phyloP scores from a whole-genome alignment of 2,113 vertebrate species.

The Toxostoma redivivum region DNA sequence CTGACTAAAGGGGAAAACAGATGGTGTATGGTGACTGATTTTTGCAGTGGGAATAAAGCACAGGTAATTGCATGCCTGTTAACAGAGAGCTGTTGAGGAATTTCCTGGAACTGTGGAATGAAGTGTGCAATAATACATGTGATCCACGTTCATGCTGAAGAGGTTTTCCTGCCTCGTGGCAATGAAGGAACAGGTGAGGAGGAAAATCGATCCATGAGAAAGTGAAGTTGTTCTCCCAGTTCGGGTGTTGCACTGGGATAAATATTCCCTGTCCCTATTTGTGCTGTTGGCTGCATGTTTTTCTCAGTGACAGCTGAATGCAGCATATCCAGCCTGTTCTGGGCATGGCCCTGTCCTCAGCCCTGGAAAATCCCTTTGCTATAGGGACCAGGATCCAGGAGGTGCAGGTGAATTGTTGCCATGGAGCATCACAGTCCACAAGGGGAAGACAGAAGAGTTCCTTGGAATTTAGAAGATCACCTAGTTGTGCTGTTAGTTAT shows the following conservation, averaged over 20 bases:
- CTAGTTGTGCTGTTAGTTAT: neutral
- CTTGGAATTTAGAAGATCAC: neutral
- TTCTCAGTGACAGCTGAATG: neutral
- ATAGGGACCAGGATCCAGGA: fast-evolving
- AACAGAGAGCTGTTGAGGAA: neutral
- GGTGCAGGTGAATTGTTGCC: neutral
- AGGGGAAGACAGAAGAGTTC: neutral
- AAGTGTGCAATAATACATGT: neutral
- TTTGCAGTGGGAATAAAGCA: slow-evolving; percentile 15
- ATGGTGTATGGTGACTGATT: neutral
- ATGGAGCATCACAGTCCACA: neutral
- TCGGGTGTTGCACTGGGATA: neutral
- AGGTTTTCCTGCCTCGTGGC: neutral
- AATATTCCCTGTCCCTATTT: neutral
- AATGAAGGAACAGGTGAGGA: fast-evolving
- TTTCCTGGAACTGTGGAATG: neutral
- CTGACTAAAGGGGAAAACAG: slow-evolving; percentile 7
- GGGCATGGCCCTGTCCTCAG: neutral
- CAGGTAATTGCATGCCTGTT: neutral
- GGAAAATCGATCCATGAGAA: neutral
- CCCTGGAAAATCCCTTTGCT: neutral
- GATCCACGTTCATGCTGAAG: neutral
- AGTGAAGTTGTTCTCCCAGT: neutral
- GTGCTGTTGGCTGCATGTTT: neutral
- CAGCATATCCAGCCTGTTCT: neutral